Conservation (phyloP, 2,888 invertebrate species). For the Pandemis corylana region DNA sequence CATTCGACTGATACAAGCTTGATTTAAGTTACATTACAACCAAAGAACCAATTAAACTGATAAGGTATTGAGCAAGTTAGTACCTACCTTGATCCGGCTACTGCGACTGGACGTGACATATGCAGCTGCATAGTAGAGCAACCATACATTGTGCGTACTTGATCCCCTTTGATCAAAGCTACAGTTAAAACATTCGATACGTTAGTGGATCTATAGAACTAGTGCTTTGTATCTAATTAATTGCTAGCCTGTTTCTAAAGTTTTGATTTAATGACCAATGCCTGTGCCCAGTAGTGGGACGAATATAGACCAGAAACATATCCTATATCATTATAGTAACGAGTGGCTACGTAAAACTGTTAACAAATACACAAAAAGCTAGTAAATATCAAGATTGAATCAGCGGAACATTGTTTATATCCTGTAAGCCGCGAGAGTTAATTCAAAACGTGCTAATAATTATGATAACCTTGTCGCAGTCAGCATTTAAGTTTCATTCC, state of each 20-base stretch:
- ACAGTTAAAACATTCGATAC: too few species aligned
- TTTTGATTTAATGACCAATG: too few species aligned
- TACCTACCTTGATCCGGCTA: neutral
- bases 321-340: too few species aligned
- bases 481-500: constrained; percentile 37
- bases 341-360: neutral
- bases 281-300: too few species aligned
- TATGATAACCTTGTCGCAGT: constrained; percentile 35
- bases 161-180: neutral
- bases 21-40: neutral
- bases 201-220: too few species aligned
- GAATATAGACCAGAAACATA: too few species aligned
- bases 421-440: constrained; percentile 14
- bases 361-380: neutral
- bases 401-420: neutral
- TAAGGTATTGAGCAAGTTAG: neutral
- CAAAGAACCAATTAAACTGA: neutral
- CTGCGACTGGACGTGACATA: neutral
- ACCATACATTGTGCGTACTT: neutral
- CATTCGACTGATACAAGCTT: neutral
- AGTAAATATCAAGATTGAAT: constrained; percentile 3
- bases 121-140: neutral
- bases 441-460: constrained; percentile 38
- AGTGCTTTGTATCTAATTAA: too few species aligned
- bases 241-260: too few species aligned